Conservation (phyloP, 2,888 invertebrate genomes). For the Hedya salicella region DNA sequence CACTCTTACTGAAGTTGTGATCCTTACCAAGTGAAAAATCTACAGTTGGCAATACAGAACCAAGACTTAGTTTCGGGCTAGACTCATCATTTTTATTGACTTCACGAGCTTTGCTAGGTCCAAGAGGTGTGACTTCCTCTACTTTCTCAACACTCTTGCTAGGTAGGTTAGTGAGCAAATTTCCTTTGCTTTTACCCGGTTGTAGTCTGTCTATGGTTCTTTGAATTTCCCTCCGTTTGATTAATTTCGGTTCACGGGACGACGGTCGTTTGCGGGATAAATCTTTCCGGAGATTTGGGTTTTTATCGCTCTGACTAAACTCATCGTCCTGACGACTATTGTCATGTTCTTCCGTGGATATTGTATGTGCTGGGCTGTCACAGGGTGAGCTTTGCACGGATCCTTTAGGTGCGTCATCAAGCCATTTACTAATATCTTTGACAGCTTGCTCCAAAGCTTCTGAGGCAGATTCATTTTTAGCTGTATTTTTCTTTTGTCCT, state of each 20-base stretch:
- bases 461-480: conserved; percentile 85
- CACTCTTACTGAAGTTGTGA: conserved; percentile 84
- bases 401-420: conserved; percentile 92
- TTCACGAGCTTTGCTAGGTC: conserved; percentile 85
- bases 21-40: conserved; percentile 87
- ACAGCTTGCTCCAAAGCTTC: conserved; percentile 87
- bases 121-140: conserved; percentile 85
- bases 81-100: conserved; percentile 87
- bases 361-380: conserved; percentile 90
- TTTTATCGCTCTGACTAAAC: conserved; percentile 70
- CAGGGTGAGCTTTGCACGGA: conserved; percentile 91
- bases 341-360: conserved; percentile 86
- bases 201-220: conserved; percentile 93
- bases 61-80: conserved; percentile 93
- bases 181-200: conserved; percentile 95
- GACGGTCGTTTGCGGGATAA: conserved; percentile 77
- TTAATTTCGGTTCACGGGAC: conserved; percentile 72
- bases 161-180: conserved; percentile 89
- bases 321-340: conserved; percentile 78
- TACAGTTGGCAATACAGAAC: conserved; percentile 91
- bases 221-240: conserved; percentile 89
- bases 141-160: conserved; percentile 81
- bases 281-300: conserved; percentile 69
- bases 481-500: conserved; percentile 73
- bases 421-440: conserved; percentile 95